These are phyloP conservation scores for Rhagoletis pomonella DNA, from an alignment of 1,140 invertebrate genomes.

Conservation along the genomic window DNA sequence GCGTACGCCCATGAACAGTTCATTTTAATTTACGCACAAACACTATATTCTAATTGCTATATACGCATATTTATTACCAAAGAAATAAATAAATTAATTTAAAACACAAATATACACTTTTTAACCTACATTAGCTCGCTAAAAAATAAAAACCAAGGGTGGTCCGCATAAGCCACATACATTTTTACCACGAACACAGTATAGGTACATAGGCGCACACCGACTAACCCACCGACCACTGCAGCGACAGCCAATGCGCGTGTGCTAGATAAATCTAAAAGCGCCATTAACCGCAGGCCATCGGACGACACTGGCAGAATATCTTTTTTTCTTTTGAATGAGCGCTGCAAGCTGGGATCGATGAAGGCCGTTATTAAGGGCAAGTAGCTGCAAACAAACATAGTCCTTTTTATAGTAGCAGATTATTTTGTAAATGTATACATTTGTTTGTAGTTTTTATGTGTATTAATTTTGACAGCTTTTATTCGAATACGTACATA, in stretches of 20 bases:
- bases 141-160: too few species aligned
- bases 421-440: neutral
- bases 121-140: too few species aligned
- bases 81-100: too few species aligned
- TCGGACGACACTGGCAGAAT: neutral
- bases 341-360: neutral
- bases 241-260: neutral
- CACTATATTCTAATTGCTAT: too few species aligned
- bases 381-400: neutral
- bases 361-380: neutral
- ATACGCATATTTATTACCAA: too few species aligned
- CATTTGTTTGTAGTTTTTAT: neutral
- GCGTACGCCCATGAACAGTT: too few species aligned
- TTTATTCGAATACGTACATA: neutral
- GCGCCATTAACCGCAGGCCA: neutral
- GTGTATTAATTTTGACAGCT: neutral
- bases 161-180: neutral
- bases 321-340: neutral
- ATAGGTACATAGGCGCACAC: too few species aligned
- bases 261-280: constrained; percentile 15
- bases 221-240: neutral
- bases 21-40: too few species aligned
- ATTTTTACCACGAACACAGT: neutral
- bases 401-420: neutral
- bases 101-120: too few species aligned